Conservation (phyloP, 2,797 vertebrate genomes). For the Rhodeus uyekii region DNA sequence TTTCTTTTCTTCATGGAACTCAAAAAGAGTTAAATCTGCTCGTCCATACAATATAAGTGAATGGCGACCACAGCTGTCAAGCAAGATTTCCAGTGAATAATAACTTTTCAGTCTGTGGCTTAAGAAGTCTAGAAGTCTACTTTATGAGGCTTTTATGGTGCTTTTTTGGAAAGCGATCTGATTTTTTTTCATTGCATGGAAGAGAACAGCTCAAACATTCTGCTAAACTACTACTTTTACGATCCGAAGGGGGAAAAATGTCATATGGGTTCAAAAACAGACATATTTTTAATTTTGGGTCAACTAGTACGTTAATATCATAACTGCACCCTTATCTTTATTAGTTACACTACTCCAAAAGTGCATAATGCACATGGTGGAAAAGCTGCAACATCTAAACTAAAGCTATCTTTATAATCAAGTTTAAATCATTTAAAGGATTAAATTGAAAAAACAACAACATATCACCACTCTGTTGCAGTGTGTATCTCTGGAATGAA, state of each 20-base stretch:
- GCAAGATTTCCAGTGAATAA: background rate
- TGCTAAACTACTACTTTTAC: background rate
- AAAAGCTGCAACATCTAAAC: background rate
- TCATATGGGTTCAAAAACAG: background rate
- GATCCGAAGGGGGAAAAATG: background rate
- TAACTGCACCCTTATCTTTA: background rate
- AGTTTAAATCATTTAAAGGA: background rate
- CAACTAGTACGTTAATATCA: background rate
- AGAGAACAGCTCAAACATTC: background rate
- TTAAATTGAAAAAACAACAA: constrained; percentile 1
- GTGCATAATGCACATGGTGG: background rate
- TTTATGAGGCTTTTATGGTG: background rate
- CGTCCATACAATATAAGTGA: background rate
- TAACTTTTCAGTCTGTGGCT: background rate
- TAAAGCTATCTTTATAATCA: background rate
- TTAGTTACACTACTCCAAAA: background rate
- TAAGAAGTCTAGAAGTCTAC: background rate
- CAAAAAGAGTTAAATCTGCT: background rate
- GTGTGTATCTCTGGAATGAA: constrained; percentile 46
- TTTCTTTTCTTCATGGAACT: background rate
- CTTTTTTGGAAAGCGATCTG: no score
- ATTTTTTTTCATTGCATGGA: no score
- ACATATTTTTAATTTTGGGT: background rate
- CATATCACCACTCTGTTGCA: constrained; percentile 32
- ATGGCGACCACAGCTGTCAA: constrained; percentile 7